phyloP scores from a whole-genome alignment of 2,888 invertebrate species.

The Amphimallon solstitiale region DNA sequence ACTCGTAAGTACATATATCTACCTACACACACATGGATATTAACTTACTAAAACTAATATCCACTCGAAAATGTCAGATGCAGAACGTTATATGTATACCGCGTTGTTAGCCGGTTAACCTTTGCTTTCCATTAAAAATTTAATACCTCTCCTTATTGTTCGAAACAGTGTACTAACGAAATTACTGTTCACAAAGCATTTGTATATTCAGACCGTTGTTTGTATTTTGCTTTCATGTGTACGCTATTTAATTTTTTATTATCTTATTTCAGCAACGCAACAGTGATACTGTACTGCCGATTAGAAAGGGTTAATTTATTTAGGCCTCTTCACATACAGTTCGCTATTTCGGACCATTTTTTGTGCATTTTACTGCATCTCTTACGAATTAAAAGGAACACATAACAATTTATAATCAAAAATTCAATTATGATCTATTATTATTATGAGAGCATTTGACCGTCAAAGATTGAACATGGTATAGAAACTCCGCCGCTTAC shows the following conservation, averaged over 20 bases:
- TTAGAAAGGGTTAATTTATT: conserved; percentile 31
- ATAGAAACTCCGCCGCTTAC: too few species aligned
- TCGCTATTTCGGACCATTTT: conserved; percentile 23
- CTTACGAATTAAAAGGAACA: too few species aligned
- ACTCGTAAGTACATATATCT: too few species aligned
- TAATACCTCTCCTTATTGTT: conserved; percentile 26
- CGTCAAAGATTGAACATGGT: too few species aligned
- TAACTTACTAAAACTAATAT: too few species aligned
- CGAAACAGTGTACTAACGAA: conserved; percentile 4
- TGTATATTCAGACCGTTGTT: conserved; percentile 4
- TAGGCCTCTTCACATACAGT: conserved; percentile 15
- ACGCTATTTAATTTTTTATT: conserved; percentile 27
- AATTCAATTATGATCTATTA: too few species aligned
- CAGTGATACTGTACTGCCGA: conserved; percentile 20
- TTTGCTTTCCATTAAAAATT: conserved; percentile 28
- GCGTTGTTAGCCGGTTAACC: conserved; percentile 12
- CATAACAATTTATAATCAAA: neutral
- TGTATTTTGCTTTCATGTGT: conserved; percentile 18
- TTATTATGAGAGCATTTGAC: too few species aligned
- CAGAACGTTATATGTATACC: too few species aligned
- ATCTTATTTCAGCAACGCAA: conserved; percentile 16
- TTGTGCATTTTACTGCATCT: neutral
- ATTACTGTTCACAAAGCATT: conserved; percentile 31
- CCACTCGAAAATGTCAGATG: too few species aligned
- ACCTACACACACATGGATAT: too few species aligned